Evolutionary conservation across 2,888 invertebrate species (phyloP), one percentile per base, ranked within the genome.

Genomic region (Idaea dimidiata): DNA sequence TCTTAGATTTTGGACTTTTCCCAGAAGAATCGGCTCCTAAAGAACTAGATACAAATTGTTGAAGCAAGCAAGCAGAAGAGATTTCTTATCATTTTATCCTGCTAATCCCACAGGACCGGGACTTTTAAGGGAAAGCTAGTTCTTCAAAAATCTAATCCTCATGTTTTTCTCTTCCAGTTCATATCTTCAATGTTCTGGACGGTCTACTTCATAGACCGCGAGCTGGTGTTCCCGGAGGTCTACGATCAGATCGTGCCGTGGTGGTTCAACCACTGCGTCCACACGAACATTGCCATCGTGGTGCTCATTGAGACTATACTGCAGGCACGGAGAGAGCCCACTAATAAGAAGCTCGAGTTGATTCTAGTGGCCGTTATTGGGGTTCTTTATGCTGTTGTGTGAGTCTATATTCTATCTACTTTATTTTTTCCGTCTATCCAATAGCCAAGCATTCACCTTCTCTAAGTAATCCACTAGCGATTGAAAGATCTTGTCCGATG

Each of bases 201-300:
- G 0, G 68, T 94, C 0, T 94, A 89, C 86, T 77, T 81, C 57
- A 86, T 93, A 57, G 93, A 94, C 73, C 86, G 94, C 0, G 94
- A 94, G 80, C 84, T 94, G 73, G 93, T 94, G 33, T 94, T 93
- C 79, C 94, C 94, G 0, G 70, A 74, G 62, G 81, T 88, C 14
- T 87, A 93, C 73, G 94, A 94, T 71, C 74, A 79, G 60, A 83
- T 94, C 16, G 86, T 94, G 0, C 94, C 94, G 0, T 85, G 87
- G 81, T 94, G 93, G 93, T 87, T 94, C 75, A 94, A 94, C 82
- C 94, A 94, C 69, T 91, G 93, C 65, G 88, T 94, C 33, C 94
- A 94, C 78, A 93, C 94, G 0, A 89, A 91, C 72, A 93, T 94
- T 59, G 68, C 89, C 0, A 75, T 93, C 0, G 86, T 94, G 16